Evolutionary conservation across 2,113 vertebrate species (phyloP), one percentile per base, ranked within the genome.

Genomic region (Toxotes jaculatrix): DNA sequence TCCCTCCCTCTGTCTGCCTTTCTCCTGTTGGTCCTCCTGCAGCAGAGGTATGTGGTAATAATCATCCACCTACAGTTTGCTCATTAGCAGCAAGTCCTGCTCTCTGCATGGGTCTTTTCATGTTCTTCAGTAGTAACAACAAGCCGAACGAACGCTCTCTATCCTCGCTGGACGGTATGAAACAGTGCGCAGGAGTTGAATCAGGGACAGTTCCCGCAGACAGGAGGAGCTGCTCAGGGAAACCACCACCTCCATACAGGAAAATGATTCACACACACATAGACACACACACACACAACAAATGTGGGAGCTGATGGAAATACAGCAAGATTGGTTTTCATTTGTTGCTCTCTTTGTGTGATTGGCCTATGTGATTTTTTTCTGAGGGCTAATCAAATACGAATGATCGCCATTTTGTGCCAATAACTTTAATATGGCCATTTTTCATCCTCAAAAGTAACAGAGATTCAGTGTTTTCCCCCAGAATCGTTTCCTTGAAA

Each of bases 51-150:
- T 79, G 85, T 80, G 82, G 67, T 87, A 84, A 90, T 80, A 80
- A 90, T 89, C 85, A 74, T 91, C 90, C 88, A 89, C 88, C 88
- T 90, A 87, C 91, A 77, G 77, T 88, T 76, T 71, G 82, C 91
- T 93, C 89, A 88, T 93, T 91, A 90, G 89, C 79, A 51, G 79
- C 16, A 43, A 67, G 87, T 66, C 82, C 72, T 64, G 82, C 82
- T 84, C 88, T 62, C 89, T 55, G 84, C 84, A 73, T 71, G 88
- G 47, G 67, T 27, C 89, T 88, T 90, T 91, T 93, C 85, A 88
- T 92, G 89, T 91, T 87, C 51, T 81, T 71, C 51, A 5, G 63
- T 7, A 34, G 72, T 62, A 61, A 88, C 89, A 83, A 83, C 84
- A 80, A 86, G 83, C 86, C 84, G 78, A 69, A 73, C 78, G 82